Base-by-base conservation (phyloP, 2,113 vertebrate species). In the Clarias gariepinus region DNA sequence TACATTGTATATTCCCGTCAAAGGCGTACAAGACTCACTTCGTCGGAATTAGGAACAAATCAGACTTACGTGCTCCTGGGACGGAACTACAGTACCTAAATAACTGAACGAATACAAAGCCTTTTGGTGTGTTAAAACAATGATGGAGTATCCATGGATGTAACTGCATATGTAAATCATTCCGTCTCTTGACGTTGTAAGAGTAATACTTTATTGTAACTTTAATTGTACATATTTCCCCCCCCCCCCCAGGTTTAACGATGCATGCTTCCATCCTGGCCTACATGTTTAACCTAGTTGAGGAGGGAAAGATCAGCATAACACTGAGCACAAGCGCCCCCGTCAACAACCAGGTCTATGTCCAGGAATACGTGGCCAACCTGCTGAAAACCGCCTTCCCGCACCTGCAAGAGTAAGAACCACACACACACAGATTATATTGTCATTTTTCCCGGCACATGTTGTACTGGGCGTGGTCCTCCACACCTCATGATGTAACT, bases 191-290 rank as follows among this genome's bases (percentile, higher is more conserved):
- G 47, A 47, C 7, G 7, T 36, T 36, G 33, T 6, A 47, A 47
- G 47, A 47, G 47, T 47, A 47, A 47, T 47, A 47, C 6, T 47
- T 0, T 47, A 47, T 47, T 47, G 47, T 7, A 47, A 6, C 5
- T 7, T 47, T 47, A 8, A 8, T 7, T 47, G 47, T 47, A 47
- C 6, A 1, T 18, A 5, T 52, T 7, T 18, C 15, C 57, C 76
- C 77, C 4, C 41, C 23, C n/a, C 73, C 84, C 6, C 1, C 93
- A 99, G 98, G 98, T 90, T 94, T 99, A 91, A 99, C 98, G 73
- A 99, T 99, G 98, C 98, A 99, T 52, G 98, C 98, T 0, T 99
- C 98, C 77, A 99, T 99, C 94, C 96, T 99, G 84, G 98, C 98
- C 36, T 99, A 99, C 95, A 99, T 99, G 98, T 99, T 99, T 92